Evolutionary conservation across 2,113 vertebrate species (phyloP), one percentile per base, ranked within the genome.

Genomic region (Chinchilla lanigera): DNA sequence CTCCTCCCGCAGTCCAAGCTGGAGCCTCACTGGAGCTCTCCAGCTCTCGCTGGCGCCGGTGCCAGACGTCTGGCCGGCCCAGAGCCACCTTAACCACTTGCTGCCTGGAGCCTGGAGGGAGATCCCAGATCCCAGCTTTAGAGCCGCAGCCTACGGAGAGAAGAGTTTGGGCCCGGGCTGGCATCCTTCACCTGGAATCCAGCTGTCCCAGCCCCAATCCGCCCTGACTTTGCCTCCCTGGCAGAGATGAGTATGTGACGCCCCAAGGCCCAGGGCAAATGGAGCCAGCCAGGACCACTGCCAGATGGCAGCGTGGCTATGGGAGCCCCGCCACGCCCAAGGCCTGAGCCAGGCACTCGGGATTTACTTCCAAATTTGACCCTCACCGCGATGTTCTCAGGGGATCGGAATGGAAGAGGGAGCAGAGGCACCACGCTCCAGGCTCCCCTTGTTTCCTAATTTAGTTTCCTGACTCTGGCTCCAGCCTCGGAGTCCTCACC

Each of bases 171-270:
- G 41, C 16, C 28, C 13, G 1, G 9, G 26, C 20, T 35, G 44
- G 61, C 2, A 6, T 10, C 4, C 85, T 47, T 47, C 22, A 17
- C 20, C 26, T 8, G 75, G 75, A 50, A 50, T 30, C 26, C 75
- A 50, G 71, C 71, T 22, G 11, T 75, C 38, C 71, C 41, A 28
- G 1, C 28, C 26, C 44, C 7, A 26, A 30, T 17, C 44, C 1
- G 7, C 28, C 44, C 12, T 7, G 47, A 73, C 71, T 33, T 16
- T 8, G 12, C 1, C 26, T 33, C 11, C n/a, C 11, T 13, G 19
- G n/a, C 44, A 30, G 24, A 13, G 19, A 44, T 7, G 0, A 6
- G 16, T 0, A 0, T 3, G 8, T 0, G 24, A 41, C 5, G 8
- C 8, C 71, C 16, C 16, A 3, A 26, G 35, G 22, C 7, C 44